Percentiles rank a stretch among this genome's conserved stretches.
Evolutionary conservation across 2,888 invertebrate genomes (phyloP).

Genomic region (Hirtodrosophila cameraria): DNA sequence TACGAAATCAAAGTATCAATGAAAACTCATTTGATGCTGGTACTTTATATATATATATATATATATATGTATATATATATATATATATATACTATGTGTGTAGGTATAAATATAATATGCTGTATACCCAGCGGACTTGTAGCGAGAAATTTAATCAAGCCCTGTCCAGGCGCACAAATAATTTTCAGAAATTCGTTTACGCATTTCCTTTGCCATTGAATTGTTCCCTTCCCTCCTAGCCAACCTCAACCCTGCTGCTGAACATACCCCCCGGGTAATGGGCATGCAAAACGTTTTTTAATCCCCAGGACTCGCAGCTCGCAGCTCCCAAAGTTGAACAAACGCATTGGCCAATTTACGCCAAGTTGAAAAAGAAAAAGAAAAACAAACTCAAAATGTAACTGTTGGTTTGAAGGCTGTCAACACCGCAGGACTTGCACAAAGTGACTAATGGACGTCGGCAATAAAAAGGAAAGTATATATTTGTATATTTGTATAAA

Average conservation of each 20-base stretch:
- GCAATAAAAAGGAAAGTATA: conserved; percentile 4
- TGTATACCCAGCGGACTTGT: conserved; percentile 57
- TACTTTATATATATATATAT: not conserved
- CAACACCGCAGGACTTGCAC: conserved; percentile 34
- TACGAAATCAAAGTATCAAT: conserved; percentile 66
- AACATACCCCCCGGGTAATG: conserved; percentile 29
- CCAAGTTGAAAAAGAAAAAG: conserved; percentile 36
- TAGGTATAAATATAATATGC: conserved; percentile 37
- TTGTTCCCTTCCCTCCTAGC: not conserved
- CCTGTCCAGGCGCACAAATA: conserved; percentile 56
- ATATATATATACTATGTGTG: conserved; percentile 1
- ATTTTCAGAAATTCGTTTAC: conserved; percentile 73
- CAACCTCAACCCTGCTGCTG: not conserved
- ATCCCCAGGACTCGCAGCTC: conserved; percentile 51
- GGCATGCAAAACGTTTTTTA: conserved; percentile 74
- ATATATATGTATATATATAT: not conserved
- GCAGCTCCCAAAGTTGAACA: conserved; percentile 32
- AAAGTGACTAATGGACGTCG: conserved; percentile 49
- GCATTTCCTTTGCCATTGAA: conserved; percentile 53
- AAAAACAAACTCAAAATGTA: too few species aligned
- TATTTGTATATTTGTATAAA: not conserved
- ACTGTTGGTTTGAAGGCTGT: conserved; percentile 47
- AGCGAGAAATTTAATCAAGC: conserved; percentile 69
- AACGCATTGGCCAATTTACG: conserved; percentile 70
- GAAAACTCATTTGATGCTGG: conserved; percentile 55